Percentiles rank a stretch among this genome's conserved stretches.
phyloP scores from a whole-genome alignment of 2,888 invertebrate genomes.

The Mesopsocus fuscifrons region DNA sequence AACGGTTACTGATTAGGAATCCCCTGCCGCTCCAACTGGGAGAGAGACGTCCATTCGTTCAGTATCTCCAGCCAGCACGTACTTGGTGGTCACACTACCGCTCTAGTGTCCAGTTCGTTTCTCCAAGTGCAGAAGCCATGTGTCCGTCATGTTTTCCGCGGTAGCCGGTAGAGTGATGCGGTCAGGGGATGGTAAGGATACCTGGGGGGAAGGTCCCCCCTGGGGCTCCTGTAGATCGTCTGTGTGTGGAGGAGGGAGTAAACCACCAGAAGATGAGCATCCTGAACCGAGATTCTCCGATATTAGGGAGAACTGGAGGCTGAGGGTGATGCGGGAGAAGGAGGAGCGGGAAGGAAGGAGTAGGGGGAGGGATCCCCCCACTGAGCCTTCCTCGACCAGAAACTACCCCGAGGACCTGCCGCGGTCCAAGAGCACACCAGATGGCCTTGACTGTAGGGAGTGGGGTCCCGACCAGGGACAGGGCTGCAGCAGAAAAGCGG shows the following conservation, averaged over 20 bases:
- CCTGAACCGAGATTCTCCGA: conserved; percentile 5
- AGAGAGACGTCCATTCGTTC: no score
- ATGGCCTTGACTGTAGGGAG: not conserved
- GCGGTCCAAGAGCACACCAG: not conserved
- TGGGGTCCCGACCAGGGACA: not conserved
- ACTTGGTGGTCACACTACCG: no score
- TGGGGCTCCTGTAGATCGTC: not conserved
- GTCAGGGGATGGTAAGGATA: not conserved
- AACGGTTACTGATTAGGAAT: no score
- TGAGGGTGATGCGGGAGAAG: not conserved
- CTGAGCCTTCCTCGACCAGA: not conserved
- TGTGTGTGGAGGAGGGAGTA: not conserved
- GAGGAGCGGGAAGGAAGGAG: not conserved
- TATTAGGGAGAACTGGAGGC: conserved; percentile 6
- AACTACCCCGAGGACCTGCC: not conserved
- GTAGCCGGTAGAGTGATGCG: not conserved
- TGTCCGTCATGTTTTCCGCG: not conserved
- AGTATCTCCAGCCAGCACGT: no score
- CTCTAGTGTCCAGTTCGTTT: no score
- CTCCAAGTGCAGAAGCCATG: no score
- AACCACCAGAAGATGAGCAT: not conserved
- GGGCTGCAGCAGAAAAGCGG: not conserved
- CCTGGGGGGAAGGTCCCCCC: not conserved
- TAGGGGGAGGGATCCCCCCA: not conserved
- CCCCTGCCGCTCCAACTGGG: no score